Evolutionary conservation across 2,888 invertebrate species (phyloP).

Genomic region (Drosophila fungiperda): DNA sequence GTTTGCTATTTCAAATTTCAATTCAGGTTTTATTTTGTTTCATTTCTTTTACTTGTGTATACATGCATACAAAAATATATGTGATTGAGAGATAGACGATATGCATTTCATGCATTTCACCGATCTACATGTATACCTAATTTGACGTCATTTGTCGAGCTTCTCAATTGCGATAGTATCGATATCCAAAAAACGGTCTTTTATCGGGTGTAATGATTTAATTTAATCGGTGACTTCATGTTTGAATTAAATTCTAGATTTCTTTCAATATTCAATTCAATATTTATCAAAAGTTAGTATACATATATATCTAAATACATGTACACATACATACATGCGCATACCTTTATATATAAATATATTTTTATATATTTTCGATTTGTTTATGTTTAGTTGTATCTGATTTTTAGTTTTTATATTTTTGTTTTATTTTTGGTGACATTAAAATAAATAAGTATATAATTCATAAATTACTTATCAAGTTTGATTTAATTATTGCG

Average conservation of each 20-base stretch:
- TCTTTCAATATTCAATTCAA: neutral
- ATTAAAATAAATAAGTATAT: conserved; percentile 21
- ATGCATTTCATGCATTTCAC: neutral
- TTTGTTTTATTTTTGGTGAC: conserved; percentile 34
- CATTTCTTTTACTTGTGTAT: neutral
- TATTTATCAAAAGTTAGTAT: neutral
- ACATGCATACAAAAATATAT: neutral
- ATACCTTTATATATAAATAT: neutral
- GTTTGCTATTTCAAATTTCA: neutral
- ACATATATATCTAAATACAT: conserved; percentile 4
- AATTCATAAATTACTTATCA: conserved; percentile 31
- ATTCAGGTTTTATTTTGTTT: neutral
- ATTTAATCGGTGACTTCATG: neutral
- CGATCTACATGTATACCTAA: neutral
- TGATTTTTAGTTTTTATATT: conserved; percentile 5
- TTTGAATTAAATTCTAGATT: neutral
- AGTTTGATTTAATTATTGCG: conserved; percentile 61
- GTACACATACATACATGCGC: neutral
- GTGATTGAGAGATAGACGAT: neutral
- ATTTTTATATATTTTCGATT: neutral
- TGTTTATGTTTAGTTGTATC: neutral
- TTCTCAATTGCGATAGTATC: neutral
- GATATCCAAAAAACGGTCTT: neutral
- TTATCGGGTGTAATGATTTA: neutral
- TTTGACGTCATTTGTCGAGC: neutral